A percentile compares a stretch with the other conserved stretches of the same genome.
phyloP scores from a whole-genome alignment of 2,113 vertebrate species.

The Sturnira hondurensis region DNA sequence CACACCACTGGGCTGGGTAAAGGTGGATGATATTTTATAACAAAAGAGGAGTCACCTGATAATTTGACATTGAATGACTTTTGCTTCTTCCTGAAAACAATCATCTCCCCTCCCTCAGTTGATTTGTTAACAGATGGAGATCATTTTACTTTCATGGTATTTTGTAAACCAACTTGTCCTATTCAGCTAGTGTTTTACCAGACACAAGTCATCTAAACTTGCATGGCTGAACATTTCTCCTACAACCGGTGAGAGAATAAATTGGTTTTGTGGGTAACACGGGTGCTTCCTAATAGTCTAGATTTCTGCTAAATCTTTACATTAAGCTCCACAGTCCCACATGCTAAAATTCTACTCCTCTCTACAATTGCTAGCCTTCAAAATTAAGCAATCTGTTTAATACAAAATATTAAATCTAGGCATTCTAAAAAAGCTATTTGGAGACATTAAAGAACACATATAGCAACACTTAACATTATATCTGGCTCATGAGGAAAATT shows the following conservation, averaged over 20 bases:
- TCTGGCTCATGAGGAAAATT: neutral
- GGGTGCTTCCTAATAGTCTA: conserved; percentile 22
- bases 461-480: neutral
- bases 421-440: neutral
- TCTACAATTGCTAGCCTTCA: neutral
- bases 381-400: conserved; percentile 16
- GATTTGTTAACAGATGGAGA: conserved; percentile 12
- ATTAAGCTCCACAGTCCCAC: neutral
- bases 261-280: conserved; percentile 33
- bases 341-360: neutral
- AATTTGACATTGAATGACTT: neutral
- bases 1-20: neutral
- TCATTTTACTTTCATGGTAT: conserved; percentile 41
- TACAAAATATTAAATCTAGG: neutral
- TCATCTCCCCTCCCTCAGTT: neutral
- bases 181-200: conserved; percentile 40
- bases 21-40: neutral
- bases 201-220: neutral
- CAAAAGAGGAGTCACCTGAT: conserved; percentile 9
- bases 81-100: conserved; percentile 10
- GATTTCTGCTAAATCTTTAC: conserved; percentile 3
- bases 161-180: conserved; percentile 62
- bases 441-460: neutral
- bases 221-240: conserved; percentile 21
- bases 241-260: neutral